These are phyloP conservation scores for Diloba caeruleocephala DNA, from an alignment of 2,888 invertebrate genomes.

Conservation along the genomic window DNA sequence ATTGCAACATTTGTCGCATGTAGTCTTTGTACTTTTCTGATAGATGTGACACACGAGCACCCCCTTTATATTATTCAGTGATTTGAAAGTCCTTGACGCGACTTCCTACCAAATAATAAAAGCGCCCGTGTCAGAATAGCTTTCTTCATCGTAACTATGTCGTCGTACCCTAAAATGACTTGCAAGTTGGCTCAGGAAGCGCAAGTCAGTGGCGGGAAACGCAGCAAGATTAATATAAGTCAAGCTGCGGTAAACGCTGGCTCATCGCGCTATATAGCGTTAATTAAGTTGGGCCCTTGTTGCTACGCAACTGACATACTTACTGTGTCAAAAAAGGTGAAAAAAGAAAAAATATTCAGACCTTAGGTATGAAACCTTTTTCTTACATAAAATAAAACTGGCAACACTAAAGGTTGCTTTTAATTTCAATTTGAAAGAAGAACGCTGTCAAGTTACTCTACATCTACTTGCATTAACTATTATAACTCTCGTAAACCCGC, in stretches of 20 bases:
- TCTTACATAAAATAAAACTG: not conserved
- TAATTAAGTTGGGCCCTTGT: conserved; percentile 62
- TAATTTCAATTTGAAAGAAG: conserved; percentile 11
- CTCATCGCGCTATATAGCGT: conserved; percentile 62
- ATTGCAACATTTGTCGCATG: too few species aligned
- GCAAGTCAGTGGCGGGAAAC: conserved; percentile 77
- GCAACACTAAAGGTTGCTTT: not conserved
- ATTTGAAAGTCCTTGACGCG: not conserved
- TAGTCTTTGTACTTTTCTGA: too few species aligned
- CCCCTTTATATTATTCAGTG: too few species aligned
- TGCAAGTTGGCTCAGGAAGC: conserved; percentile 63
- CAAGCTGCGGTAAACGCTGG: conserved; percentile 64
- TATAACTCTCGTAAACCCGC: too few species aligned
- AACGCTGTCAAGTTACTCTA: not conserved
- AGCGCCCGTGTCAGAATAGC: not conserved
- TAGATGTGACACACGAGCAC: too few species aligned
- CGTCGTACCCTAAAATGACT: conserved; percentile 67
- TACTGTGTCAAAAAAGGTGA: conserved; percentile 13
- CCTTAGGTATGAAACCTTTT: not conserved
- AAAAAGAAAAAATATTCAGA: not conserved
- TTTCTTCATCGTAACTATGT: conserved; percentile 35
- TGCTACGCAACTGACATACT: conserved; percentile 45
- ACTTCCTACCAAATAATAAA: conserved; percentile 7
- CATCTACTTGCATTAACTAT: too few species aligned
- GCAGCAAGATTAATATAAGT: conserved; percentile 80